Percentiles rank a stretch among this genome's conserved stretches.
Evolutionary conservation across 2,113 vertebrate species (phyloP).

Genomic region (Corydoras maculifer): DNA sequence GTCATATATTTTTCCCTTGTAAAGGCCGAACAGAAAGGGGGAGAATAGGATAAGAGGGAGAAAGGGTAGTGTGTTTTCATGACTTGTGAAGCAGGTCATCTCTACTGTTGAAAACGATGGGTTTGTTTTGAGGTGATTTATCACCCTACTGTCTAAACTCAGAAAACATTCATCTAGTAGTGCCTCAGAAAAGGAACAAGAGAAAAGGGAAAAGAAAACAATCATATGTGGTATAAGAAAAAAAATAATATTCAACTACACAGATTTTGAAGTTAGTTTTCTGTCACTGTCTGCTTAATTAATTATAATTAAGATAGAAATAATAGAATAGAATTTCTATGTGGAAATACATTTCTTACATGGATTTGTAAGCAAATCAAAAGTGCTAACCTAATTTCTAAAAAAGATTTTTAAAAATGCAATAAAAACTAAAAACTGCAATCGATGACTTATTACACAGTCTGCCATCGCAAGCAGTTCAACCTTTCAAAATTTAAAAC

Average conservation of each 20-base stretch:
- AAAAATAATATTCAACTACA: not conserved
- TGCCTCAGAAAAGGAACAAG: slow-evolving; percentile 14
- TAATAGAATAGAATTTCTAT: no score
- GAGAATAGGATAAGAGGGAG: slow-evolving; percentile 2
- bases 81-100: slow-evolving; percentile 47
- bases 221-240: no score
- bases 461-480: no score
- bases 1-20: not conserved
- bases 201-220: not conserved
- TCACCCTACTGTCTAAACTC: slow-evolving; percentile 36
- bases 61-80: slow-evolving; percentile 40
- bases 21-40: not conserved
- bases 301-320: no score
- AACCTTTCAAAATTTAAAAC: no score
- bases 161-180: slow-evolving; percentile 32
- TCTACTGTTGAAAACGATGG: slow-evolving; percentile 47
- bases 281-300: not conserved
- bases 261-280: not conserved
- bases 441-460: no score
- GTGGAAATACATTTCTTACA: no score
- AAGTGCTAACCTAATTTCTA: no score
- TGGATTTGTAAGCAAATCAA: no score
- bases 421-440: no score
- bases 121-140: slow-evolving; percentile 56
- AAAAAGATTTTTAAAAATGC: no score